phyloP scores from a whole-genome alignment of 2,888 invertebrate species.

The Electrophaes corylata region DNA sequence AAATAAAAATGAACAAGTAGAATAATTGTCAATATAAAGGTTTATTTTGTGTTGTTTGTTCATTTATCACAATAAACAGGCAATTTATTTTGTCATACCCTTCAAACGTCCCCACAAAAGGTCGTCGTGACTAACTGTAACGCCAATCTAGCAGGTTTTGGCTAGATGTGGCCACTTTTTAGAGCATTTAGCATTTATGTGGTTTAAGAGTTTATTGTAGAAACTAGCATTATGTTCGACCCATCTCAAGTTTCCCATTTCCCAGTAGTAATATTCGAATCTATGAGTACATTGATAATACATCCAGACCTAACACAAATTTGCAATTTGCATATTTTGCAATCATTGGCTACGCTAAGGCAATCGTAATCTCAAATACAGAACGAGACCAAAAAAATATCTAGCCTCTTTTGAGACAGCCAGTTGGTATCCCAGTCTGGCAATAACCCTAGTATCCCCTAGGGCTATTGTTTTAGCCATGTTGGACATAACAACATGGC shows the following conservation, averaged over 20 bases:
- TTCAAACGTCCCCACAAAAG: conserved; percentile 23
- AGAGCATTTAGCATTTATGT: no score
- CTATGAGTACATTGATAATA: no score
- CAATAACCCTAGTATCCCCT: conserved; percentile 19
- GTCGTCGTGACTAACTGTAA: conserved; percentile 10
- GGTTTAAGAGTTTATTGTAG: no score
- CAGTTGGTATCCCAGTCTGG: conserved; percentile 26
- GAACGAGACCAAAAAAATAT: background rate
- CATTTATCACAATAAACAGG: conserved; percentile 34
- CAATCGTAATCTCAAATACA: no score
- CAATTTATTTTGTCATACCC: conserved; percentile 34
- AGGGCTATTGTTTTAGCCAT: conserved; percentile 27
- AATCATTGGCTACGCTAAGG: no score
- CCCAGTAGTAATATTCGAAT: no score
- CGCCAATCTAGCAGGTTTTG: background rate
- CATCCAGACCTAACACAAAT: no score
- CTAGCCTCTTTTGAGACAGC: background rate
- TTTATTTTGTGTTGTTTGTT: conserved; percentile 19
- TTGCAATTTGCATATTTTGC: no score
- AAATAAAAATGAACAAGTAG: conserved; percentile 6
- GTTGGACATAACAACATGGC: conserved; percentile 26
- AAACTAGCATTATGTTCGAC: no score
- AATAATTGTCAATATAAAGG: conserved; percentile 28
- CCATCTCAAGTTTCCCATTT: no score
- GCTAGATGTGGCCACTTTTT: conserved; percentile 9